phyloP scores from a whole-genome alignment of 2,797 vertebrate species.

The Gymnodraco acuticeps region DNA sequence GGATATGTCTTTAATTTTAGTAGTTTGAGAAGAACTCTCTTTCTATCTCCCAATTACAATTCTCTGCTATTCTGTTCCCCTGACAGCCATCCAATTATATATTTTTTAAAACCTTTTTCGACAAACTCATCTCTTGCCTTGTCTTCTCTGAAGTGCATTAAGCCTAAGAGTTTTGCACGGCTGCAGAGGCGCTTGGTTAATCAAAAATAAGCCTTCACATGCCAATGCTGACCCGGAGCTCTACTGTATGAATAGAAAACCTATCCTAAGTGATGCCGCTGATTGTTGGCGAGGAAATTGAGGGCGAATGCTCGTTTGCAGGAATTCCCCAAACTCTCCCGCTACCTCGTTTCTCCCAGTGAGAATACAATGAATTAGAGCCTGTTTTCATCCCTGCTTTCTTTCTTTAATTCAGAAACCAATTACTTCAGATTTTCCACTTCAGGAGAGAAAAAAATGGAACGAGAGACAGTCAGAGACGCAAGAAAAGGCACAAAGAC shows the following conservation, averaged over 20 bases:
- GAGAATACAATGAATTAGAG: conserved; percentile 77
- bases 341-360: conserved; percentile 54
- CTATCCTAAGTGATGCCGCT: conserved; percentile 50
- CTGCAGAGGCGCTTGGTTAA: conserved; percentile 56
- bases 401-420: conserved; percentile 86
- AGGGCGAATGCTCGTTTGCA: conserved; percentile 48
- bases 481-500: conserved; percentile 61
- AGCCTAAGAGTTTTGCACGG: conserved; percentile 33
- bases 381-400: conserved; percentile 80
- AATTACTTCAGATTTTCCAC: conserved; percentile 89
- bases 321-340: conserved; percentile 61
- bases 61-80: conserved; percentile 46
- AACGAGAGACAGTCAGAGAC: conserved; percentile 52
- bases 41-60: conserved; percentile 38
- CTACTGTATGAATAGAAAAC: conserved; percentile 64
- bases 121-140: conserved; percentile 36
- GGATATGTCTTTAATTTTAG: conserved; percentile 60
- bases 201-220: conserved; percentile 59
- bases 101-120: conserved; percentile 56
- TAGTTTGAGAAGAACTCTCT: conserved; percentile 40
- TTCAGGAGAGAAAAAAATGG: conserved; percentile 74
- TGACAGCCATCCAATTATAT: conserved; percentile 70
- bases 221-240: conserved; percentile 52
- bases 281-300: conserved; percentile 62
- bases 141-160: conserved; percentile 52